Base-by-base conservation (phyloP, 2,113 vertebrate species). In the Scortum barcoo region DNA sequence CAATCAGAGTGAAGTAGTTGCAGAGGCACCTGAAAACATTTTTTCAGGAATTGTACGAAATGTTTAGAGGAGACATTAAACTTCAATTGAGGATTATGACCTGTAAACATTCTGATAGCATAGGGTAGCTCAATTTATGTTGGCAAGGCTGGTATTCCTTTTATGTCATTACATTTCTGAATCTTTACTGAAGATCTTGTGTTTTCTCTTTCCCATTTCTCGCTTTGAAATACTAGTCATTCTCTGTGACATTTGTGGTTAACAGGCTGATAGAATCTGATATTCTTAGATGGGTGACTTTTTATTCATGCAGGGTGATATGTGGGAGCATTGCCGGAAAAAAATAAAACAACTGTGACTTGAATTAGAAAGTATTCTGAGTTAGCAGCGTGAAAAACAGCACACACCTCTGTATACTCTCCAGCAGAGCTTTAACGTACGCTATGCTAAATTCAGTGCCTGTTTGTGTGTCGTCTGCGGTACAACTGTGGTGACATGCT, bases 401-500 rank as follows among this genome's bases (percentile, higher is more conserved):
- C 72, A 66, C 76, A 60, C 68, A 88, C 65, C 83, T 82, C 82
- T 24, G 42, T 56, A n/a, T 60, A 63, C 20, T 60, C 50, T 69
- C 22, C 84, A 77, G 33, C 26, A 3, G 7, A 54, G 78, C 60
- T 62, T 33, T 75, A 56, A 58, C n/a, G 28, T 44, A 24, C n/a
- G 30, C 72, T 68, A 61, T 33, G 70, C 46, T 90, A 72, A 80
- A 77, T 81, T 73, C 63, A 54, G 40, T 83, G 83, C 72, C 86
- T 91, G 72, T 87, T 92, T 88, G 73, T 81, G 63, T 86, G 86
- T 72, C 26, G 19, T 72, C 72, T 87, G 86, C 33, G 80, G 90
- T 84, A 53, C 60, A 83, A 73, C 80, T 92, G 90, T 56, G 92
- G 93, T 90, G 57, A 84, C 71, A 85, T 84, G 86, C 80, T 80